Conservation (phyloP, 2,888 invertebrate species). For the Panopea generosa region DNA sequence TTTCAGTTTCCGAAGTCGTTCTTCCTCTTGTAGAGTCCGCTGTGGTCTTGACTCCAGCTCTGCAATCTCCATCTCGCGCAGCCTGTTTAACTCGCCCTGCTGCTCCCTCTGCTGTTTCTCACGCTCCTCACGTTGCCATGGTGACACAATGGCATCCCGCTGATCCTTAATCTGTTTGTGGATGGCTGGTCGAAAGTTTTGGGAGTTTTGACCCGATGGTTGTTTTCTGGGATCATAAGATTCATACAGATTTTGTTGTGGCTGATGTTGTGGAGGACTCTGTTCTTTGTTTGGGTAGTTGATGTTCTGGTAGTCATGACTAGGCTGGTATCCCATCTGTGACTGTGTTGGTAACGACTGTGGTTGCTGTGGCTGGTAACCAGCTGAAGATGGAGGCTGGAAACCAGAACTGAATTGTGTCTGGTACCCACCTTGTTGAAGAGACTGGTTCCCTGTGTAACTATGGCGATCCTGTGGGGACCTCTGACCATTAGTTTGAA, state of each 20-base stretch:
- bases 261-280: conserved; percentile 42
- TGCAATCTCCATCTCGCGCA: conserved; percentile 94
- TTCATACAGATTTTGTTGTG: conserved; percentile 71
- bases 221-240: conserved; percentile 64
- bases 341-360: conserved; percentile 54
- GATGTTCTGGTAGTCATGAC: conserved; percentile 71
- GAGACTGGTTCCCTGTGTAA: conserved; percentile 48
- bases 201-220: too few relatives aligned
- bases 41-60: conserved; percentile 89
- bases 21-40: conserved; percentile 78
- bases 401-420: conserved; percentile 43
- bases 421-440: conserved; percentile 45
- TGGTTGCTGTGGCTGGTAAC: conserved; percentile 57
- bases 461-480: conserved; percentile 40
- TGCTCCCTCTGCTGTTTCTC: conserved; percentile 92
- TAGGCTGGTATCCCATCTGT: conserved; percentile 52
- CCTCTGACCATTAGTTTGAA: conserved; percentile 40
- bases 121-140: conserved; percentile 97
- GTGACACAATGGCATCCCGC: conserved; percentile 84
- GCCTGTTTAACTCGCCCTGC: conserved; percentile 91
- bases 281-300: conserved; percentile 60
- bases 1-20: conserved; percentile 87
- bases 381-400: conserved; percentile 59
- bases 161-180: conserved; percentile 59
- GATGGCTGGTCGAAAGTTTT: conserved; percentile 38